Base-by-base conservation (phyloP, 2,888 invertebrate genomes). In the Spilosoma lubricipeda region DNA sequence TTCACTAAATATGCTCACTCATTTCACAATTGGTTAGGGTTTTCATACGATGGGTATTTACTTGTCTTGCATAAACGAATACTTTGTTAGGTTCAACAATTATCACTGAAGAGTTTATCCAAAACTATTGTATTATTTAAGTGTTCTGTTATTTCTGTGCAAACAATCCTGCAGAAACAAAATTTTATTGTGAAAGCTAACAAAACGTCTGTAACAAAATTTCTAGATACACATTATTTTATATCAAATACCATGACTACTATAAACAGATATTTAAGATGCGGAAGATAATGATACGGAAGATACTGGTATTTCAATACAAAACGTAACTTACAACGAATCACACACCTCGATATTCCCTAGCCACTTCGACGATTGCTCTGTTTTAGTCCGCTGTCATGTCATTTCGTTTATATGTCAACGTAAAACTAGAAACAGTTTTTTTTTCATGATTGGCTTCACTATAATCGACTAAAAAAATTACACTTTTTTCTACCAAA, bases 1-100 rank as follows among this genome's bases (percentile, higher is more conserved):
- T 83, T 88, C 86, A 88, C 87, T 82, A 88, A 92, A 89, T 90
- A 89, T 91, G 91, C 91, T 92, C 90, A 90, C 87, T 93, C 93
- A 94, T 94, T 93, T 91, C 89, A 86, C 9, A 56, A 90, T 89
- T 88, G 87, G 88, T 86, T 88, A 87, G 82, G 84, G 85, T 86
- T 87, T 82, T 82, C 82, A 84, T 87, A 8, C 86, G 79, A 88
- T 86, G 92, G 23, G 92, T 93, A 90, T 91, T 93, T 92, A 92
- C 83, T 90, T 90, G 85, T 89, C 79, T 85, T 88, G 78, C 82
- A 82, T 87, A 86, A 75, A 85, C 80, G 78, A 86, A 81, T 87
- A 87, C 77, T 87, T 81, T 23, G 79, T 71, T 86, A 90, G 87
- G 79, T 85, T 89, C 90, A 90, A 91, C 89, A 91, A 88, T 76